phyloP scores from a whole-genome alignment of 2,113 vertebrate genomes.

The Scomber colias region DNA sequence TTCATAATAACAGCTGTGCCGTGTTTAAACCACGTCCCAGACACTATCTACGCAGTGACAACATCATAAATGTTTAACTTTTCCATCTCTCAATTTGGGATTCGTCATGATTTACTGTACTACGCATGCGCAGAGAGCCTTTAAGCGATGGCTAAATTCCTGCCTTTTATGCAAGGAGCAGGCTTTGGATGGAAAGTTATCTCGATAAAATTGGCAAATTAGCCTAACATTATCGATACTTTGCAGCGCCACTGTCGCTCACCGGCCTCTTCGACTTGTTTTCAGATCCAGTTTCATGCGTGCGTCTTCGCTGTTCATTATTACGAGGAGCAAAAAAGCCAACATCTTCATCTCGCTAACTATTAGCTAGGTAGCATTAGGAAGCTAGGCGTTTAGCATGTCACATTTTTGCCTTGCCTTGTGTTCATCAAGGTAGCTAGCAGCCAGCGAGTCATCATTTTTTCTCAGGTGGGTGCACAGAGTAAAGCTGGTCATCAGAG shows the following conservation, averaged over 20 bases:
- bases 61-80: conserved; percentile 6
- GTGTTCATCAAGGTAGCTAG: conserved; percentile 64
- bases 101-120: conserved; percentile 44
- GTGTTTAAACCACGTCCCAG: accelerated
- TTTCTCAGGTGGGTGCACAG: conserved; percentile 47
- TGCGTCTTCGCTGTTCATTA: conserved; percentile 17
- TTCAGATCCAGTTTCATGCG: conserved; percentile 11
- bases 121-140: conserved; percentile 73
- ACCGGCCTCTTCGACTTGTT: conserved; percentile 13
- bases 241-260: neutral
- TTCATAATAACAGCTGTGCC: too few relatives aligned
- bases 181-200: conserved; percentile 69
- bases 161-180: conserved; percentile 67
- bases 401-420: conserved; percentile 47
- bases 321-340: conserved; percentile 25
- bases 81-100: conserved; percentile 58
- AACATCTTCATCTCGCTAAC: conserved; percentile 68
- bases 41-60: too few relatives aligned
- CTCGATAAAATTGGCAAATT: conserved; percentile 59
- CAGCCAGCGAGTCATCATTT: conserved; percentile 16
- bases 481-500: conserved; percentile 23
- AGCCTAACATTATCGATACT: conserved; percentile 11
- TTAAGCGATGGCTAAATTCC: conserved; percentile 77
- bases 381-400: conserved; percentile 74
- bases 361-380: conserved; percentile 71